phyloP scores from a whole-genome alignment of 2,113 vertebrate species.

The Pachycephala philippinensis region DNA sequence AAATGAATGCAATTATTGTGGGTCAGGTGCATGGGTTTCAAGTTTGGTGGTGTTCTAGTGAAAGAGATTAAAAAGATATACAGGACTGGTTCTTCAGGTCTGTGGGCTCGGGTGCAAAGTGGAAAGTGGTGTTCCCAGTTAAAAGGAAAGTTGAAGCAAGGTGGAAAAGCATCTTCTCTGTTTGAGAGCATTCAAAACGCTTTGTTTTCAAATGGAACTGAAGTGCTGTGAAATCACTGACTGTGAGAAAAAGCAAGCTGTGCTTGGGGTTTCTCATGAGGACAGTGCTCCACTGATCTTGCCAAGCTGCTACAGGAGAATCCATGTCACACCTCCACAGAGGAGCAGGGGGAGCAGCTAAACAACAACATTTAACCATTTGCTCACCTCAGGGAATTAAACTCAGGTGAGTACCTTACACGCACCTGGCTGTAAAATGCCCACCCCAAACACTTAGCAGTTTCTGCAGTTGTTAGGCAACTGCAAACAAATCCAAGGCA shows the following conservation, averaged over 20 bases:
- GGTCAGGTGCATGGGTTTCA: background rate
- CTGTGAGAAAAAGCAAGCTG: background rate
- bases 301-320: background rate
- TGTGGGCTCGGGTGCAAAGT: background rate
- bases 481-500: background rate
- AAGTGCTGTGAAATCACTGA: background rate
- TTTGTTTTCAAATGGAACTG: background rate
- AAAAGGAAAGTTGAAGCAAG: background rate
- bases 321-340: background rate
- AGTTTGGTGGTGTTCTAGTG: too few relatives aligned
- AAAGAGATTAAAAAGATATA: background rate
- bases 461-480: background rate
- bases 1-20: background rate
- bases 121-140: background rate
- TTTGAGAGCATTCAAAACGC: background rate
- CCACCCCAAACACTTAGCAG: background rate
- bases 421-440: background rate
- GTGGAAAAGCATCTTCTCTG: background rate
- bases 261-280: background rate
- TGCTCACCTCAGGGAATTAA: background rate
- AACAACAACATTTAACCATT: background rate
- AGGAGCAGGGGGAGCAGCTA: background rate
- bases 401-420: background rate
- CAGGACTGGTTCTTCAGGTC: background rate
- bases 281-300: background rate